Evolutionary conservation across 2,797 vertebrate genomes (phyloP).

Genomic region (Danio aesculapii): DNA sequence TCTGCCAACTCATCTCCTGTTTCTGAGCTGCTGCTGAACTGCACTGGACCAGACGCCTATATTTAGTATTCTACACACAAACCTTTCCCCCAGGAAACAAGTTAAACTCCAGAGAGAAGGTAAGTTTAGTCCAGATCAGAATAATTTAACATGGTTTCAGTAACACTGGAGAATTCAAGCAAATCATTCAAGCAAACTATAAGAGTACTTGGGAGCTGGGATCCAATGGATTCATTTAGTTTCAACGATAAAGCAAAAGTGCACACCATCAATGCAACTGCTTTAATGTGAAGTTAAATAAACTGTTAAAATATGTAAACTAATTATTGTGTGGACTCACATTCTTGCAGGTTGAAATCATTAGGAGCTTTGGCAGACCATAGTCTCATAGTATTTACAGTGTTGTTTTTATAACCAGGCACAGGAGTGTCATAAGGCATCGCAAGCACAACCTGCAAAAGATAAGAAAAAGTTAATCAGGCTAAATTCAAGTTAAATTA

Average conservation of each 20-base stretch:
- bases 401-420: constrained; percentile 90
- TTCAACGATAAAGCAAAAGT: neutral
- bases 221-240: neutral
- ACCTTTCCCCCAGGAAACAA: constrained; percentile 46
- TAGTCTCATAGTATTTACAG: constrained; percentile 90
- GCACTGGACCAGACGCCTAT: constrained; percentile 22
- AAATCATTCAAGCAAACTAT: neutral
- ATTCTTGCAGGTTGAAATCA: constrained; percentile 88
- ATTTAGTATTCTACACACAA: constrained; percentile 60
- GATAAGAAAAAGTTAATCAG: neutral
- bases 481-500: neutral
- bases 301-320: neutral
- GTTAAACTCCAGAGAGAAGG: constrained; percentile 13
- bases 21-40: constrained; percentile 10
- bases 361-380: constrained; percentile 90
- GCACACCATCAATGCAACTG: neutral
- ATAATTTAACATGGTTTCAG: neutral
- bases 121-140: neutral
- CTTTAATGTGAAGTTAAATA: neutral
- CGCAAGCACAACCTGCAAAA: constrained; percentile 82
- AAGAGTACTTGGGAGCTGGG: neutral
- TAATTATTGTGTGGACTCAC: constrained; percentile 69
- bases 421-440: constrained; percentile 90
- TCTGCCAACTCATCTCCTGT: constrained; percentile 37
- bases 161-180: neutral